A percentile compares a stretch with the other conserved stretches of the same genome.
These are phyloP conservation scores for Horisme vitalbata DNA, from an alignment of 2,888 invertebrate genomes.

Conservation along the genomic window DNA sequence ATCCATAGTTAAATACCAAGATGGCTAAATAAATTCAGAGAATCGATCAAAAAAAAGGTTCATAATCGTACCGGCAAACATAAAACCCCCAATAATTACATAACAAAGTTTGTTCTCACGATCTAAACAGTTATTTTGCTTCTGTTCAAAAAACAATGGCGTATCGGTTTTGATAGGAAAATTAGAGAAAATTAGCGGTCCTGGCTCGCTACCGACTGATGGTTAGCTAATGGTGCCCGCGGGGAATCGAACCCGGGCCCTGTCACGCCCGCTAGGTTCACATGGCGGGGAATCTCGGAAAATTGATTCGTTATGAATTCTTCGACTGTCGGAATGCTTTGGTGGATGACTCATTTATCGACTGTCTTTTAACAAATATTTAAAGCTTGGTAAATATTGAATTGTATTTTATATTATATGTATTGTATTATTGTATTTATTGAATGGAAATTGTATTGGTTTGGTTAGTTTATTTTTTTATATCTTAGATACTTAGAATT, in stretches of 20 bases:
- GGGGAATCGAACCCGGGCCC: slow-evolving; percentile 64
- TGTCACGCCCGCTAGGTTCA: slow-evolving; percentile 73
- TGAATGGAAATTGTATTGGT: too few species aligned
- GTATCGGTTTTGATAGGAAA: slow-evolving; percentile 80
- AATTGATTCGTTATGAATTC: slow-evolving; percentile 22
- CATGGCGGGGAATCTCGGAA: slow-evolving; percentile 45
- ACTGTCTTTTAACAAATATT: neutral
- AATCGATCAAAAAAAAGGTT: too few species aligned
- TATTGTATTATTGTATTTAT: too few species aligned
- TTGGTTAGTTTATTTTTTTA: too few species aligned
- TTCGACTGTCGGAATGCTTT: neutral
- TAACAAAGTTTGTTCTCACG: slow-evolving; percentile 70
- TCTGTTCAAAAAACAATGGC: slow-evolving; percentile 65
- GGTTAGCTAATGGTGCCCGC: slow-evolving; percentile 79
- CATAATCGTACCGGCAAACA: slow-evolving; percentile 39
- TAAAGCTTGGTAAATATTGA: too few species aligned
- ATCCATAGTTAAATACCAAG: too few species aligned
- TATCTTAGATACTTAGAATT: too few species aligned
- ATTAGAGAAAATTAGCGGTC: slow-evolving; percentile 80
- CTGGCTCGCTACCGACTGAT: slow-evolving; percentile 72
- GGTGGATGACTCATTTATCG: neutral
- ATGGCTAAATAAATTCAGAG: too few species aligned
- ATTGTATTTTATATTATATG: too few species aligned
- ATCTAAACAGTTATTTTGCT: slow-evolving; percentile 65
- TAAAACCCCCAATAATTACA: slow-evolving; percentile 57